Evolutionary conservation across 2,888 invertebrate genomes (phyloP), one percentile per base, ranked within the genome.

Genomic region (Belgica antarctica): DNA sequence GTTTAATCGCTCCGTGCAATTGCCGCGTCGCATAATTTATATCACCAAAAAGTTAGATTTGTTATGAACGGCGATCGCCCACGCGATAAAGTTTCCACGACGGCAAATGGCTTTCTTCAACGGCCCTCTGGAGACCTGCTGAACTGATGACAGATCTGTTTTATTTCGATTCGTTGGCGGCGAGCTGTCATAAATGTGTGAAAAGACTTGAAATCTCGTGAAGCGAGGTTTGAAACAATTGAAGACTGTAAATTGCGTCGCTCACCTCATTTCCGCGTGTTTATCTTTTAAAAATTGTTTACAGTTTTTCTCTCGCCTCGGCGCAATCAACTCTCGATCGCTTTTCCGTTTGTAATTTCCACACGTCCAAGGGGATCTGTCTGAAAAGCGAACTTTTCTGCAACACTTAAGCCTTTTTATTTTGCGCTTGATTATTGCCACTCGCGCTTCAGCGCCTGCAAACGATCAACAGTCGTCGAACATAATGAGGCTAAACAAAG

Each of bases 401-500:
- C 41, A 15, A 41, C 15, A 41, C 41, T 41, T 41, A 41, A 12
- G 15, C 3, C n/a, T n/a, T 5, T 41, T 41, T 41, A n/a, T n/a
- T 5, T 15, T 41, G 41, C 41, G 41, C n/a, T n/a, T n/a, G n/a
- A n/a, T n/a, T n/a, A n/a, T n/a, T n/a, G n/a, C n/a, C n/a, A n/a
- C n/a, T n/a, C n/a, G n/a, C n/a, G n/a, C n/a, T n/a, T n/a, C n/a
- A n/a, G n/a, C n/a, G 41, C 41, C 41, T 41, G 41, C 41, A 41
- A 41, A 41, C 15, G n/a, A 41, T 41, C 41, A 41, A 41, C 41
- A 12, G 41, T n/a, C 41, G 15, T 12, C 41, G 41, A 41, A 41
- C 41, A 41, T 41, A 41, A 41, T 41, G 41, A 41, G 41, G n/a
- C 41, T n/a, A 15, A 41, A 41, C 41, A 41, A 41, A 41, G 41